Percentiles rank a stretch among this genome's conserved stretches.
Evolutionary conservation across 2,113 vertebrate genomes (phyloP).

Genomic region (Grallaria varia): DNA sequence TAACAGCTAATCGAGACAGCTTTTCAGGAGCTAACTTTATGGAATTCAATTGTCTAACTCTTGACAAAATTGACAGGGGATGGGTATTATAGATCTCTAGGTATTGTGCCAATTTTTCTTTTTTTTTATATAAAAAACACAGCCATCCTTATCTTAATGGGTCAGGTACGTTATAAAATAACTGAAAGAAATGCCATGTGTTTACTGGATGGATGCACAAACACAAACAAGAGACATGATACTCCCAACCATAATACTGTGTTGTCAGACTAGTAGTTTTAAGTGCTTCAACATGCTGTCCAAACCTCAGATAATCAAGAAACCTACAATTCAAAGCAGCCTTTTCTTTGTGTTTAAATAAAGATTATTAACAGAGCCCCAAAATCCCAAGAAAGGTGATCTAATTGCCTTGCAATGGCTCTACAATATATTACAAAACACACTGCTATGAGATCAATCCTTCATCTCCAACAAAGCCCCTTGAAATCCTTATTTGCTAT

Average conservation of each 20-base stretch:
- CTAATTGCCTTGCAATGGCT: conserved; percentile 11
- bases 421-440: background rate
- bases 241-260: background rate
- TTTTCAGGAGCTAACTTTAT: background rate
- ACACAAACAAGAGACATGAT: background rate
- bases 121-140: background rate
- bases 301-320: background rate
- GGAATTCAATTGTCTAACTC: background rate
- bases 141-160: background rate
- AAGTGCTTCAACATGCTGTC: background rate
- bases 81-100: background rate
- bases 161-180: background rate
- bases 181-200: background rate
- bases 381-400: conserved; percentile 25
- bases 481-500: background rate
- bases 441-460: background rate
- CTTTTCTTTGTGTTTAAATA: background rate
- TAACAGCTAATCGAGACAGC: background rate
- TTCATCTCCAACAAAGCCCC: background rate
- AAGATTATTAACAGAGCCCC: background rate
- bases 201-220: background rate
- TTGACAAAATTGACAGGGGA: background rate
- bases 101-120: background rate
- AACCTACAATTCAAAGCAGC: background rate
- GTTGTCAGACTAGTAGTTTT: background rate